Evolutionary conservation across 2,888 invertebrate genomes (phyloP), one percentile per base, ranked within the genome.

Genomic region (Blastobasis lacticolella): DNA sequence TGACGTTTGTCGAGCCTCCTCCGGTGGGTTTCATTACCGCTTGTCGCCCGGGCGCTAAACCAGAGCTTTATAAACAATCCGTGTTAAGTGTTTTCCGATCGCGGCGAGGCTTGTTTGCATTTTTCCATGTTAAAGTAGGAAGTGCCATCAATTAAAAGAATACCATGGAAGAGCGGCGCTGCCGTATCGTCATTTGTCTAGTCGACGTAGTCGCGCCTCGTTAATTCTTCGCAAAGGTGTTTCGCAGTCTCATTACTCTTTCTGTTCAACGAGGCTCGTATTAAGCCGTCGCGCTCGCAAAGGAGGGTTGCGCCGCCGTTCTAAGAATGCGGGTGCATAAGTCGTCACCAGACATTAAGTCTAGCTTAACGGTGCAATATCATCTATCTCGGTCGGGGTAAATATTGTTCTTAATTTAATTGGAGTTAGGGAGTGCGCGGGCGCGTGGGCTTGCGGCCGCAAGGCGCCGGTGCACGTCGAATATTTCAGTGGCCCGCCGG

Each of bases 351-450:
- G 78, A 73, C 77, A 76, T 78, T 79, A 81, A 80, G 73, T 78
- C 69, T 65, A 69, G 75, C 80, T 81, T 80, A 80, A 81, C 76
- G 77, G 78, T 77, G 79, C 81, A 82, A 83, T 84, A 82, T 78
- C 82, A 80, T 86, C 82, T 85, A 81, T 84, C 81, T 79, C 67
- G 71, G 77, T 73, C 64, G 69, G 81, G 75, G 84, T 83, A 85
- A 88, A 88, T 86, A 87, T 87, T 87, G 85, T 88, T 85, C 81
- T 84, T 80, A 88, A 86, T 87, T 87, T 85, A 88, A 85, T 81
- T 86, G 75, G 74, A 81, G 81, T 85, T 78, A 73, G 75, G 68
- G 67, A 62, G 60, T 70, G 75, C 74, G 73, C 66, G 73, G 62
- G 69, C 60, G 64, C 59, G 67, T 52, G 57, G 60, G 36, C 9